Base-by-base conservation (phyloP, 2,888 invertebrate genomes). In the Thalpophila matura region DNA sequence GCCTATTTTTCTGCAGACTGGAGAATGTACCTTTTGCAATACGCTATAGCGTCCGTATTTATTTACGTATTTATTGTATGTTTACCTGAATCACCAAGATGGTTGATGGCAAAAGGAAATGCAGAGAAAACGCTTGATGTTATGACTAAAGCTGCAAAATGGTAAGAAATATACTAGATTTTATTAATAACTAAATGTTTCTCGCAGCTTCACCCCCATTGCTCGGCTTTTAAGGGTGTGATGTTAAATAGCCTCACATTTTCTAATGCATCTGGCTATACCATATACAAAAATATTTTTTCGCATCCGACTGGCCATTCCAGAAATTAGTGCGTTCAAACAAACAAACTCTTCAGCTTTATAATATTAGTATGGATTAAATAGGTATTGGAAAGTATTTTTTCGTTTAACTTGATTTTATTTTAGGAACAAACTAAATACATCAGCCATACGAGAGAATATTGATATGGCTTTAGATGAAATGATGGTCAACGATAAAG, bases 61-160 rank as follows among this genome's bases (percentile, higher is more conserved):
- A 84, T 89, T 47, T 71, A 86, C 18, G 6, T 80, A 3, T 57
- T 85, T 14, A 71, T 88, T 16, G 12, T 84, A 4, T 80, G 74
- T 31, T 31, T 89, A 20, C 88, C 90, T 22, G 91, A 91, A 67
- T 85, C 89, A 16, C 90, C 91, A 1, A 84, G 89, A 66, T 91
- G 91, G 91, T 79, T 90, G 26, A 76, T 90, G 51, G 75, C 87
- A 7, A 83, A 82, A 45, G 88, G 89, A 1, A 83, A 81, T 69
- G 62, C 78, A 14, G 83, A 86, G 20, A 75, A 84, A 43, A 83
- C 85, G 1, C 63, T 85, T n/a, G 47, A 70, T 10, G 69, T 87
- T 5, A 68, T 90, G 61, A 82, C 79, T 0, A 82, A 58, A 53
- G 89, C 88, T 37, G 89, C 90, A 6, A 83, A 78, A 77, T 70